Evolutionary conservation across 2,797 vertebrate genomes (phyloP).

Genomic region (Ceryle rudis): DNA sequence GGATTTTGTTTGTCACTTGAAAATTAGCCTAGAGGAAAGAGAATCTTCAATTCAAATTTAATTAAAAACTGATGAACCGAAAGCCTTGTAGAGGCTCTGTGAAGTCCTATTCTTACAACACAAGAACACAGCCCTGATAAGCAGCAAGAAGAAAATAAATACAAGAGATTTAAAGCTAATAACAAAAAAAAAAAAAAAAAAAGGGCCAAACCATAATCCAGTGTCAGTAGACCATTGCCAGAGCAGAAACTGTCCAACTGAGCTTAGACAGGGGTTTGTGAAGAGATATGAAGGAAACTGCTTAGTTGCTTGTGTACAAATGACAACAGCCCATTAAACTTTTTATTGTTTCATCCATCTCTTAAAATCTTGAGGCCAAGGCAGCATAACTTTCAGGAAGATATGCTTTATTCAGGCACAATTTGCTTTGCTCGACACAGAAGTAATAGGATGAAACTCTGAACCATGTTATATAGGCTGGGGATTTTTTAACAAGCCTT

Average conservation of each 20-base stretch:
- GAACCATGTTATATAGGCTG: not conserved
- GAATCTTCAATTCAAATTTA: slow-evolving; percentile 60
- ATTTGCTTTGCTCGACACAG: not conserved
- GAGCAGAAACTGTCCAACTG: not conserved
- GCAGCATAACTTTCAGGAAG: not conserved
- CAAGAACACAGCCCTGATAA: slow-evolving; percentile 2
- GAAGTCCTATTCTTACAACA: slow-evolving; percentile 6
- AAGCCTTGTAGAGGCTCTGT: slow-evolving; percentile 16
- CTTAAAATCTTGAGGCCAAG: not conserved
- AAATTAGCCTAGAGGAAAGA: slow-evolving; percentile 50
- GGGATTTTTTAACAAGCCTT: not conserved
- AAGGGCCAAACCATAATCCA: not conserved
- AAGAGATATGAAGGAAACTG: not conserved
- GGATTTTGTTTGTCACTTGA: slow-evolving; percentile 67
- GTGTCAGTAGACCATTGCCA: not conserved
- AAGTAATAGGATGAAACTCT: not conserved
- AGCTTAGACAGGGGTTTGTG: not conserved
- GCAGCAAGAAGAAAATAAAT: slow-evolving; percentile 31
- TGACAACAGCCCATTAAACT: not conserved
- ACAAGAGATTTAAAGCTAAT: slow-evolving; percentile 18
- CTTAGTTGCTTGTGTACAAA: not conserved
- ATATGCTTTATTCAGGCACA: not conserved
- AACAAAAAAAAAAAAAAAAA: not conserved
- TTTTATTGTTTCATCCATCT: not conserved
- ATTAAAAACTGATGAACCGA: slow-evolving; percentile 67